phyloP scores from a whole-genome alignment of 2,888 invertebrate species.

The Ochropleura leucogaster region DNA sequence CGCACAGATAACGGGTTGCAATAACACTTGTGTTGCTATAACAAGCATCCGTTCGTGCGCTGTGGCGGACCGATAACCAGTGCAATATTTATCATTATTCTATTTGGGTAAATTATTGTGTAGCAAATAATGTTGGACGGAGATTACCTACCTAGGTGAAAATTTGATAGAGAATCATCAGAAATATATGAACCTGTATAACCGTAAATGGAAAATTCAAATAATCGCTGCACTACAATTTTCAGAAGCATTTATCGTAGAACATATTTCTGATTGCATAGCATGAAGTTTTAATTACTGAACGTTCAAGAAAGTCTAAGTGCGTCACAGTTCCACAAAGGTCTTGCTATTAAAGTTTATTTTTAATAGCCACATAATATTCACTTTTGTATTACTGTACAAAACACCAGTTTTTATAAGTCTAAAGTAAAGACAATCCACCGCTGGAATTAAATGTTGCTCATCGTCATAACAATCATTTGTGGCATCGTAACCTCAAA shows the following conservation, averaged over 20 bases:
- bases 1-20: conserved; percentile 29
- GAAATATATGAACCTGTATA: neutral
- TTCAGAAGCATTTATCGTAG: conserved; percentile 6
- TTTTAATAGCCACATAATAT: conserved; percentile 1
- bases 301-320: neutral
- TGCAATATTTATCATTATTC: conserved; percentile 5
- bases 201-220: neutral
- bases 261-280: conserved; percentile 29
- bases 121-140: neutral
- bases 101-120: conserved; percentile 10
- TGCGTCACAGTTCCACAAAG: conserved; percentile 3
- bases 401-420: neutral
- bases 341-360: conserved; percentile 5
- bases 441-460: neutral
- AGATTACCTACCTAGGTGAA: neutral
- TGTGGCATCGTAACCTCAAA: neutral
- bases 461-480: neutral
- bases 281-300: conserved; percentile 27
- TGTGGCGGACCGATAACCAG: conserved; percentile 33
- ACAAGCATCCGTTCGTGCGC: conserved; percentile 18
- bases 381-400: neutral
- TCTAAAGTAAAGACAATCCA: neutral
- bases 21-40: conserved; percentile 38
- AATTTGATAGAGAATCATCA: neutral
- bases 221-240: neutral